Conservation (phyloP, 1,140 invertebrate species). For the Pachypsylla venusta region DNA sequence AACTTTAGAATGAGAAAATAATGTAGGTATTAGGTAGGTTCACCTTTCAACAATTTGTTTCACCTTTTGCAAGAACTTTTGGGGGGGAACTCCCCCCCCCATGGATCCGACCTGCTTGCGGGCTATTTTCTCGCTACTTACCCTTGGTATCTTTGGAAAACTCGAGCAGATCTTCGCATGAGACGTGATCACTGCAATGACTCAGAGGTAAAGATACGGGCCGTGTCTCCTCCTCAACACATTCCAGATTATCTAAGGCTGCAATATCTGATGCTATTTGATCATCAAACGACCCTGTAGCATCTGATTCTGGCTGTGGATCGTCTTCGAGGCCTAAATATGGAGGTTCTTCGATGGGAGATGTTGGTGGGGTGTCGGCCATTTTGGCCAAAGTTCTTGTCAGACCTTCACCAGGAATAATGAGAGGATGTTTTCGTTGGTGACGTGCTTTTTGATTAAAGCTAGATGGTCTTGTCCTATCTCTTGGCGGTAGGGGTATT, state of each 20-base stretch:
- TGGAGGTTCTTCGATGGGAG: slow-evolving; percentile 18
- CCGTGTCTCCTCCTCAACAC: slow-evolving; percentile 25
- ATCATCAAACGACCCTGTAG: slow-evolving; percentile 35
- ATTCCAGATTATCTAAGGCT: slow-evolving; percentile 39
- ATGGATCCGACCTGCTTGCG: too few species aligned
- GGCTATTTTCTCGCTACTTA: neutral
- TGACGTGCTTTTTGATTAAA: slow-evolving; percentile 52
- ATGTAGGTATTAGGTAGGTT: too few species aligned
- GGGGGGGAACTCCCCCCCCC: too few species aligned
- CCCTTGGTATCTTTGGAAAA: slow-evolving; percentile 40
- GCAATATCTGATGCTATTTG: slow-evolving; percentile 48
- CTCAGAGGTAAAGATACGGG: neutral
- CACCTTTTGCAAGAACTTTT: too few species aligned
- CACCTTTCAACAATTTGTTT: too few species aligned
- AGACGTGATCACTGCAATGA: slow-evolving; percentile 52
- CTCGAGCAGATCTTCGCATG: slow-evolving; percentile 80
- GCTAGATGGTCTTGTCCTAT: slow-evolving; percentile 50
- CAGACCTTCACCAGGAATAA: slow-evolving; percentile 50
- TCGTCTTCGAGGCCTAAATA: slow-evolving; percentile 22
- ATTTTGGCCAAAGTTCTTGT: slow-evolving; percentile 40
- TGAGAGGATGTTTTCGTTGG: slow-evolving; percentile 73
- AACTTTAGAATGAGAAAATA: too few species aligned
- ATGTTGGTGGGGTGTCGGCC: slow-evolving; percentile 6
- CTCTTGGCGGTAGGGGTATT: slow-evolving; percentile 68
- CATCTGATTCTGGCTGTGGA: slow-evolving; percentile 6